phyloP scores from a whole-genome alignment of 2,888 invertebrate species.

The Netelia fuscicornis region DNA sequence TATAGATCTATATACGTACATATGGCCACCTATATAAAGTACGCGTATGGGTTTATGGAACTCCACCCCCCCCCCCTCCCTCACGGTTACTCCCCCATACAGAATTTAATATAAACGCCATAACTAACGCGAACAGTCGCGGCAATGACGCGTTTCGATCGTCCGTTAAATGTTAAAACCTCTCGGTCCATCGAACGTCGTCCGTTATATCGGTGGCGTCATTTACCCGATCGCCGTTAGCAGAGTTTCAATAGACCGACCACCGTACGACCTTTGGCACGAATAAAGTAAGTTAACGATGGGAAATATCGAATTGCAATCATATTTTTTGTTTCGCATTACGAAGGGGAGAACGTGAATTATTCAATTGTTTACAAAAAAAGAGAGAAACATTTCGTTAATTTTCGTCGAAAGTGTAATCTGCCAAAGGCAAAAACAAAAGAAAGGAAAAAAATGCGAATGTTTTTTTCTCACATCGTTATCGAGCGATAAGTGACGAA shows the following conservation, averaged over 20 bases:
- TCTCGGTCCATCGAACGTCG: conserved; percentile 10
- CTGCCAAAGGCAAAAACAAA: no score
- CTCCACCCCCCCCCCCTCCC: no score
- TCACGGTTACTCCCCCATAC: conserved; percentile 5
- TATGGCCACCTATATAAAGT: background rate
- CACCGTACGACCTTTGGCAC: no score
- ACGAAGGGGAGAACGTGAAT: no score
- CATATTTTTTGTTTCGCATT: no score
- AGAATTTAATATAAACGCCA: conserved; percentile 53
- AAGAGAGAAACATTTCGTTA: no score
- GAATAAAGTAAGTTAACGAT: no score
- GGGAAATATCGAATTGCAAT: no score
- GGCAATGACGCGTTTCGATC: conserved; percentile 41
- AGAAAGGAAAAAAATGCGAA: no score
- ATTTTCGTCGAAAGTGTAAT: no score
- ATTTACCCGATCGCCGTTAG: background rate
- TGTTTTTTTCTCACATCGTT: no score
- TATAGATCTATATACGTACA: conserved; percentile 2
- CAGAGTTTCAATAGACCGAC: background rate
- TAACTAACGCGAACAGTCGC: conserved; percentile 43
- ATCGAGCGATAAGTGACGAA: background rate
- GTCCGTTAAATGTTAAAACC: conserved; percentile 37
- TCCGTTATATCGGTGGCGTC: conserved; percentile 1
- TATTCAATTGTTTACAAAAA: no score
- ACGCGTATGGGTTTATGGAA: conserved; percentile 18